phyloP scores from a whole-genome alignment of 2,113 vertebrate species.

The Glareola pratincola region DNA sequence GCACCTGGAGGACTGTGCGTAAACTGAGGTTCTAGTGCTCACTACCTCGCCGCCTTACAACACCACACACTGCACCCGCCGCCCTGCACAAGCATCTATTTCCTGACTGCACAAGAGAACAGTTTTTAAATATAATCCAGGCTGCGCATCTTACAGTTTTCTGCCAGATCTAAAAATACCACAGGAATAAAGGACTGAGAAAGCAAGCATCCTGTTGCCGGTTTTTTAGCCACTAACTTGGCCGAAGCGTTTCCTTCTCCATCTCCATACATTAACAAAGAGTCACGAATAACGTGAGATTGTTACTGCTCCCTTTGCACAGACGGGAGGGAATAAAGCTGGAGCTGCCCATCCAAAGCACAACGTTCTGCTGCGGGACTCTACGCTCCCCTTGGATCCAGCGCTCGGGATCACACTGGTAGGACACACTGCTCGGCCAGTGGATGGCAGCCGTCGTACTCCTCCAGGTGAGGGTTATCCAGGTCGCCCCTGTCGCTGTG shows the following conservation, averaged over 20 bases:
- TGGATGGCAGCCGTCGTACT: slow-evolving; percentile 80
- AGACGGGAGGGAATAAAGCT: not conserved
- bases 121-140: not conserved
- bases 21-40: not conserved
- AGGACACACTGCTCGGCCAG: slow-evolving; percentile 73
- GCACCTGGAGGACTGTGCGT: fast-evolving
- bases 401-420: not conserved
- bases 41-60: not conserved
- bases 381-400: fast-evolving
- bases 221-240: not conserved
- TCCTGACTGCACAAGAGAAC: not conserved
- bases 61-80: fast-evolving
- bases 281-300: not conserved
- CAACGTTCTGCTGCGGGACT: fast-evolving
- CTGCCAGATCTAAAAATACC: not conserved
- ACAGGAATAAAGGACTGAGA: not conserved
- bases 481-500: slow-evolving; percentile 68
- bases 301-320: not conserved
- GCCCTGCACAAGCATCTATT: not conserved
- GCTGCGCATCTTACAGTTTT: not conserved
- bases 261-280: fast-evolving
- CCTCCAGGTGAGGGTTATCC: slow-evolving; percentile 76
- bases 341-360: not conserved
- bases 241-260: not conserved
- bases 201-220: fast-evolving